phyloP scores from a whole-genome alignment of 2,113 vertebrate species.

The Anthoscopus minutus region DNA sequence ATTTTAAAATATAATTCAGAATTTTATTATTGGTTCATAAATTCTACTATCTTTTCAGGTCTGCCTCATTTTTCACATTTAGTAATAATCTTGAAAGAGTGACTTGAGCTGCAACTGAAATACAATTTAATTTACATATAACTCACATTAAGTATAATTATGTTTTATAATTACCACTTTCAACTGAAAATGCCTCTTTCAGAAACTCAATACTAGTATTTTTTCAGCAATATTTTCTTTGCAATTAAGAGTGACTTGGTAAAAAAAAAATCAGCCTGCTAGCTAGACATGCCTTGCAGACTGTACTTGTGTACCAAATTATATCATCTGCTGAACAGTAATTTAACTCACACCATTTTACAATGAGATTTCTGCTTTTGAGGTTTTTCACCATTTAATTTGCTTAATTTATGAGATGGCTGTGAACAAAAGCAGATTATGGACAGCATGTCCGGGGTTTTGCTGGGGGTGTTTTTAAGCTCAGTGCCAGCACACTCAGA shows the following conservation, averaged over 20 bases:
- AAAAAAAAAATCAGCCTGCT: not conserved
- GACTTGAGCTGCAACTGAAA: slow-evolving; percentile 26
- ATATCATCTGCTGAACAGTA: not conserved
- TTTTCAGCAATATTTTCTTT: slow-evolving; percentile 5
- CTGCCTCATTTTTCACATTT: not conserved
- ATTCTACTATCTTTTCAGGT: not conserved
- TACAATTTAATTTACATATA: slow-evolving; percentile 61
- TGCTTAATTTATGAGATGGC: not conserved
- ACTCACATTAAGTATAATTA: slow-evolving; percentile 56
- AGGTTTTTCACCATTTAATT: not conserved
- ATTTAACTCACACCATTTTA: not conserved
- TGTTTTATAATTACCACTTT: slow-evolving; percentile 35
- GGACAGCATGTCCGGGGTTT: not conserved
- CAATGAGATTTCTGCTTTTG: not conserved
- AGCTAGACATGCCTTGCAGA: not conserved
- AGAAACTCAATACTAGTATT: slow-evolving; percentile 21
- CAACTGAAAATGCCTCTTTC: slow-evolving; percentile 31
- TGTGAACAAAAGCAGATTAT: not conserved
- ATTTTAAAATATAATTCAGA: slow-evolving; percentile 44
- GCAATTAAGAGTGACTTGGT: not conserved
- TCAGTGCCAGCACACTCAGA: not conserved
- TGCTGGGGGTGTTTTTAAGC: not conserved
- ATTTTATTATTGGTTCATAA: slow-evolving; percentile 11
- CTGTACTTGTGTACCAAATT: not conserved
- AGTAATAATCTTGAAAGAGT: slow-evolving; percentile 14